Conservation (phyloP, 1,140 invertebrate genomes). For the Rhopalosiphum padi region DNA sequence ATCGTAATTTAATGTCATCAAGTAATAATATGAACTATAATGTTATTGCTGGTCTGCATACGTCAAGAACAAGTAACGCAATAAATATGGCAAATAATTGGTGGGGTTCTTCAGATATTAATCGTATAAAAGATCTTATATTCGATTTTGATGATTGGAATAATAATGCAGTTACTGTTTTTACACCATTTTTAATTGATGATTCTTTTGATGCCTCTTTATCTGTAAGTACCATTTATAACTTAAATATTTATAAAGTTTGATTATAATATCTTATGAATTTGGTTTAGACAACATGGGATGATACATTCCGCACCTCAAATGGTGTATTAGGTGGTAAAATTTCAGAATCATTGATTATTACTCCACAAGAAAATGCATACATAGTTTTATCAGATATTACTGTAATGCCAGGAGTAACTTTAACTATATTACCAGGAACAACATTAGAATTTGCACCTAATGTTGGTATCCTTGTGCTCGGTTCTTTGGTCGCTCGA, state of each 20-base stretch:
- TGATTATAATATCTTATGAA: background rate
- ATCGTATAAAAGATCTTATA: conserved; percentile 81
- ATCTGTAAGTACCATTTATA: conserved; percentile 65
- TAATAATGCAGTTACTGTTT: conserved; percentile 91
- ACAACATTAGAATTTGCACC: conserved; percentile 94
- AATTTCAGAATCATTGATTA: conserved; percentile 74
- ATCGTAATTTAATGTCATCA: conserved; percentile 83
- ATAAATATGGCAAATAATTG: conserved; percentile 93
- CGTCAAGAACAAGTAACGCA: conserved; percentile 84
- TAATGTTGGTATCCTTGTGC: conserved; percentile 94
- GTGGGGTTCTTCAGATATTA: conserved; percentile 86
- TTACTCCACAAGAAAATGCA: conserved; percentile 74
- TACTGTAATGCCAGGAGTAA: conserved; percentile 93
- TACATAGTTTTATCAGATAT: conserved; percentile 90
- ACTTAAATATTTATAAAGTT: background rate
- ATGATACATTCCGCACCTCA: background rate
- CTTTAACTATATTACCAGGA: conserved; percentile 86
- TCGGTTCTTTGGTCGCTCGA: conserved; percentile 85
- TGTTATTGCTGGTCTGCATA: conserved; percentile 88
- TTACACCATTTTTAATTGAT: conserved; percentile 83
- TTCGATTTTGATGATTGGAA: conserved; percentile 99
- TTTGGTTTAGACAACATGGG: conserved; percentile 48
- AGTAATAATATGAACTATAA: conserved; percentile 91
- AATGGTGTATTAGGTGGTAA: conserved; percentile 74
- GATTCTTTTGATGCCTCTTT: conserved; percentile 77